Evolutionary conservation across 2,888 invertebrate species (phyloP), one percentile per base, ranked within the genome.

Genomic region (Melieria omissa): DNA sequence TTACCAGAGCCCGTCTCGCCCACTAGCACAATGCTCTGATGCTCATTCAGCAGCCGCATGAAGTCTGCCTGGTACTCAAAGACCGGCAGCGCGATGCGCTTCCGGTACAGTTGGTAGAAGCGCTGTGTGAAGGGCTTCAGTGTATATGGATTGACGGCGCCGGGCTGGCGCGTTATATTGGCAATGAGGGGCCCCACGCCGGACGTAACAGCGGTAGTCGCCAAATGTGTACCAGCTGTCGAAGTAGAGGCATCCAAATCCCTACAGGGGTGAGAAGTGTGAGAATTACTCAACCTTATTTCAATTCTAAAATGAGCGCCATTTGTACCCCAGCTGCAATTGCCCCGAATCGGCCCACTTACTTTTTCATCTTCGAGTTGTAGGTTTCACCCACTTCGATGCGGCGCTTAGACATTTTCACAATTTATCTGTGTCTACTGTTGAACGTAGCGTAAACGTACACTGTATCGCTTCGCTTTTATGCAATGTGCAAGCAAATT

Each of bases 1-100:
- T 99, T 99, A 0, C 99, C 99, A 3, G 98, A 98, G n/a, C 99
- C 99, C 0, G 98, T 99, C 86, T 99, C 99, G 79, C 99, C 99
- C 4, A 99, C 99, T 0, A 99, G 89, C 2, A 99, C 98, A 44
- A 98, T 95, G 76, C 95, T 95, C 83, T 99, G 99, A 87, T 98
- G 94, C 70, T 95, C 93, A 76, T 92, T 92, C n/a, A 99, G 88
- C 54, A 97, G 89, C 80, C 97, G 92, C 93, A 97, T 95, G 86
- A 99, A 99, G 87, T 98, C 97, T 1, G 93, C 92, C 81, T 95
- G 93, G 88, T 99, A 99, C 84, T 99, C 99, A 91, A 99, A 99
- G 0, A 99, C 99, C 0, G 99, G 99, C 73, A 99, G 89, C 2
- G 93, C 92, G 46, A 95, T 93, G 47, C 99, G 91, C 80, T 98